Evolutionary conservation across 2,113 vertebrate genomes (phyloP).

Genomic region (Silurus asotus): DNA sequence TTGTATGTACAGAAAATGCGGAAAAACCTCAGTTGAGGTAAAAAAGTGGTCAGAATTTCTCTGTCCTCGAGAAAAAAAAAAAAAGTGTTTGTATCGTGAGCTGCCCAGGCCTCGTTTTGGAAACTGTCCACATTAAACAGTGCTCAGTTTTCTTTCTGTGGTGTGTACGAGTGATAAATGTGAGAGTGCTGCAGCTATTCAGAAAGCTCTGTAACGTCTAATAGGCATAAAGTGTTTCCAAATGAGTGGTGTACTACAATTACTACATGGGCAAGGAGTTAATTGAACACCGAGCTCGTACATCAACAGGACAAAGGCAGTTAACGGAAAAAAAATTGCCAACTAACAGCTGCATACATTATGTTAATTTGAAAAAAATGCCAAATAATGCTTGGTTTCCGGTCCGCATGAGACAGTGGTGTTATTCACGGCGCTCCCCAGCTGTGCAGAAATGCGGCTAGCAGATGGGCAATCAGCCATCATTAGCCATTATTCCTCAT

Average conservation of each 20-base stretch:
- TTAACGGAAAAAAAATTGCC: background rate
- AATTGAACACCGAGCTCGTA: constrained; percentile 16
- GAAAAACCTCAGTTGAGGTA: background rate
- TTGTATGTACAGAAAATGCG: background rate
- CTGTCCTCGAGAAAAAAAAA: background rate
- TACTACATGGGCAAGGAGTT: constrained; percentile 21
- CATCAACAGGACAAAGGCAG: constrained; percentile 22
- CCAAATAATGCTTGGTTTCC: constrained; percentile 47
- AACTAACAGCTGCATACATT: constrained; percentile 32
- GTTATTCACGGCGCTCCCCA: constrained; percentile 61
- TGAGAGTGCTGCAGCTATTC: background rate
- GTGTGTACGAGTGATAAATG: constrained; percentile 7
- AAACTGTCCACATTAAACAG: constrained; percentile 6
- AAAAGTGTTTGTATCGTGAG: background rate
- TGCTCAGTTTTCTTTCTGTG: background rate
- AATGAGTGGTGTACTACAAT: constrained; percentile 12
- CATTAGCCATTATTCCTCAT: constrained; percentile 73
- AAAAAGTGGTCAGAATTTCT: too few relatives aligned
- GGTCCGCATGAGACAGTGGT: constrained; percentile 56
- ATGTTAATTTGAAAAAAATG: constrained; percentile 40
- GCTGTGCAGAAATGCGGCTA: constrained; percentile 55
- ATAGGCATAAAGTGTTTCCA: constrained; percentile 21
- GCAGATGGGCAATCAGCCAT: constrained; percentile 71
- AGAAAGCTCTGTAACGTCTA: constrained; percentile 10
- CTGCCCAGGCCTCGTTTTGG: background rate